A percentile compares a stretch with the other conserved stretches of the same genome.
Conservation (phyloP, 1,140 invertebrate genomes). For the Brachionus koreanus region DNA sequence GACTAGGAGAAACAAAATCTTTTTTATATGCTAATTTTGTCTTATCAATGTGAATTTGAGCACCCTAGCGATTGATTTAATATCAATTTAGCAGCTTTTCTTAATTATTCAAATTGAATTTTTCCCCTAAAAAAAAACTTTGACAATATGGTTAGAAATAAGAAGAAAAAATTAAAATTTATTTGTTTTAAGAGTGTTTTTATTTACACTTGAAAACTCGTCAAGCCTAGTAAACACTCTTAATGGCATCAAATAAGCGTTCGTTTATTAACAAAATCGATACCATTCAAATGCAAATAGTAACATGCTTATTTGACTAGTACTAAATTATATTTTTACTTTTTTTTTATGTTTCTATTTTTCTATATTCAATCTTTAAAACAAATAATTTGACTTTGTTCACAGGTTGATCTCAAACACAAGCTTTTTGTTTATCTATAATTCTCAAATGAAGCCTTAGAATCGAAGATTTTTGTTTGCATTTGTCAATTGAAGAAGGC, state of each 20-base stretch:
- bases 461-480: too few relatives aligned
- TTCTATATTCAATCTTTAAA: not conserved
- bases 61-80: not conserved
- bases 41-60: not conserved
- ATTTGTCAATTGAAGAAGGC: too few relatives aligned
- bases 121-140: not conserved
- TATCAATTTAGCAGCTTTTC: slow-evolving; percentile 14
- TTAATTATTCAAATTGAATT: slow-evolving; percentile 22
- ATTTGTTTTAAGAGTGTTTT: not conserved
- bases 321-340: not conserved
- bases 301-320: slow-evolving; percentile 16
- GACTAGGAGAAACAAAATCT: not conserved
- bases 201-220: slow-evolving; percentile 24
- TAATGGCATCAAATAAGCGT: not conserved
- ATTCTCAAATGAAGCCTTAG: not conserved
- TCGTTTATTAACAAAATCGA: not conserved
- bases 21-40: slow-evolving; percentile 30
- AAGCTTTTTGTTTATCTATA: not conserved
- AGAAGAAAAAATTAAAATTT: not conserved
- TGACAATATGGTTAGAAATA: not conserved
- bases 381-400: not conserved
- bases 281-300: not conserved
- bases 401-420: not conserved
- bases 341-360: not conserved
- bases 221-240: slow-evolving; percentile 4